Conservation (phyloP, 2,113 vertebrate species). For the Oreamnos americanus region DNA sequence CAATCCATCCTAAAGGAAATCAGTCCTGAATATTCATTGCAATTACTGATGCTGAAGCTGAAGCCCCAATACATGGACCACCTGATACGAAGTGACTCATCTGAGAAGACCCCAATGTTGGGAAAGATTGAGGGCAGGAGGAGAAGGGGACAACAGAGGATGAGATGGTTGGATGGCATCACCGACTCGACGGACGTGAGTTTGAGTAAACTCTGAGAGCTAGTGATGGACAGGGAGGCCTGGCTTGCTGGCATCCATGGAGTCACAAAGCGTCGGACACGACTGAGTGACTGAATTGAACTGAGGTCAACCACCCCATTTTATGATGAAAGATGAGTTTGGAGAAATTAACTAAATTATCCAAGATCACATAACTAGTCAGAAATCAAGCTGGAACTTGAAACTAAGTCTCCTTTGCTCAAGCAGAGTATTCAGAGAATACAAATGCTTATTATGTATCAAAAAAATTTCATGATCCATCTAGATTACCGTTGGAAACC, state of each 20-base stretch:
- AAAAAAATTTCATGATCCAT: not conserved
- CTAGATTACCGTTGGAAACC: not conserved
- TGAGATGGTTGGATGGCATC: not conserved
- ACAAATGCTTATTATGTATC: not conserved
- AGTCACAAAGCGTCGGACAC: rapidly evolving
- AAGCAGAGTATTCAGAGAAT: not conserved
- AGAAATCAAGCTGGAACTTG: not conserved
- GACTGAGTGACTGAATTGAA: not conserved
- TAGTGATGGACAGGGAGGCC: not conserved
- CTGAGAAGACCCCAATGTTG: not conserved
- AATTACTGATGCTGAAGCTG: not conserved
- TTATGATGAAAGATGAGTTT: not conserved
- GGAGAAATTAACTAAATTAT: not conserved
- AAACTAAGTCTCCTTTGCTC: not conserved
- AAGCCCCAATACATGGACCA: not conserved
- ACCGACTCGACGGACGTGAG: not conserved
- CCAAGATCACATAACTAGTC: not conserved
- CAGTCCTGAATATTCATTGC: not conserved
- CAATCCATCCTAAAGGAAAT: not conserved
- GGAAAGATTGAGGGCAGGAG: not conserved
- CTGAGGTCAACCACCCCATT: not conserved
- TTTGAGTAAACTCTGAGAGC: not conserved
- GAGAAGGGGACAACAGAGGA: not conserved
- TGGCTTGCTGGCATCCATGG: not conserved
- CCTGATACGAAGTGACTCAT: not conserved